Evolutionary conservation across 2,888 invertebrate species (phyloP).

Genomic region (Flexamia atlantica): DNA sequence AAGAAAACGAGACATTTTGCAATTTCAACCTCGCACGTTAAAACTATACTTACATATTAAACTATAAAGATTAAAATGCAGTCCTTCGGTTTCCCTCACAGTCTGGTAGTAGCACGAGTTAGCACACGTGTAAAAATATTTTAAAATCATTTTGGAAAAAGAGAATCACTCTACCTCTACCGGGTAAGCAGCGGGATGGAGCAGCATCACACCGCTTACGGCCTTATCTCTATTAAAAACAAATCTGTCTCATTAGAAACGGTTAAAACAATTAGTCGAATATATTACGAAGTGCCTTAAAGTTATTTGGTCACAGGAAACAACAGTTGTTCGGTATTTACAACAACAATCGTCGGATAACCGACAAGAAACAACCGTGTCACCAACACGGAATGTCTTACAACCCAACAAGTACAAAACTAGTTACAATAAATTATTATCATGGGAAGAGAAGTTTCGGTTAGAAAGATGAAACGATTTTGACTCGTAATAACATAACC

Average conservation of each 20-base stretch:
- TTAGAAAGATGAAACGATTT: constrained; percentile 62
- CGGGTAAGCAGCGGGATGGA: constrained; percentile 16
- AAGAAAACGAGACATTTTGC: constrained; percentile 60
- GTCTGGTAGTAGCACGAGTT: constrained; percentile 57
- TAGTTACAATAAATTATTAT: constrained; percentile 63
- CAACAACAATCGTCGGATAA: constrained; percentile 61
- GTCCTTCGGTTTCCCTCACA: constrained; percentile 60
- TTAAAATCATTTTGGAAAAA: constrained; percentile 53
- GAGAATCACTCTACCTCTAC: constrained; percentile 35
- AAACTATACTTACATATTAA: constrained; percentile 52
- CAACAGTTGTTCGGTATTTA: constrained; percentile 63
- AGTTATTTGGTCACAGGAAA: constrained; percentile 66
- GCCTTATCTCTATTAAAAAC: constrained; percentile 44
- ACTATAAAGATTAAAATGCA: constrained; percentile 62
- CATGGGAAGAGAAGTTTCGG: constrained; percentile 61
- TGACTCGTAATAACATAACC: constrained; percentile 61
- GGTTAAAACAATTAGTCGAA: constrained; percentile 59
- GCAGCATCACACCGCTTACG: background rate
- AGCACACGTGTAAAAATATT: constrained; percentile 57
- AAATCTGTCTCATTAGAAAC: constrained; percentile 50
- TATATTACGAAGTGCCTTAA: constrained; percentile 61
- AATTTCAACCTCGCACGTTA: constrained; percentile 59
- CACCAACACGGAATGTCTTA: constrained; percentile 61
- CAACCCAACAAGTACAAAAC: constrained; percentile 63
- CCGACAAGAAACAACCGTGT: constrained; percentile 56